Evolutionary conservation across 2,888 invertebrate species (phyloP).

Genomic region (Cecidostiba fungosa): DNA sequence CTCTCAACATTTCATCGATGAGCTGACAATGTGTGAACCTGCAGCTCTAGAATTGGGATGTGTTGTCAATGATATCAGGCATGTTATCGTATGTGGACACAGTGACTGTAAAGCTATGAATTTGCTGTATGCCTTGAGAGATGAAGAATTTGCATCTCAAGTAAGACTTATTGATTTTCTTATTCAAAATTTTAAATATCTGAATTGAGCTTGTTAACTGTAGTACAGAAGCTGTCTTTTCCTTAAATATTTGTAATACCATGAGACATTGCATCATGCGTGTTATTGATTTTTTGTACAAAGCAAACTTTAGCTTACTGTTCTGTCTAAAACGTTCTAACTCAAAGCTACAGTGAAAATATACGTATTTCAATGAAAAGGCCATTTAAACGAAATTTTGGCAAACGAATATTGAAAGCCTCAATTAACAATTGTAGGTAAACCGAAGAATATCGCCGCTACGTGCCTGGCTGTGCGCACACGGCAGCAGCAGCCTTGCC

Average conservation of each 20-base stretch:
- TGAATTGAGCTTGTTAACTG: neutral
- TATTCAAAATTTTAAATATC: neutral
- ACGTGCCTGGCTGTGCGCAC: conserved; percentile 94
- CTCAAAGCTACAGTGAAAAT: neutral
- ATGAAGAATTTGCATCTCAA: conserved; percentile 88
- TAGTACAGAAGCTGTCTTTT: neutral
- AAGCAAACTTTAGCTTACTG: neutral
- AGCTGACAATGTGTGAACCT: conserved; percentile 95
- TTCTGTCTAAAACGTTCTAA: neutral
- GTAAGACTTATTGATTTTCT: conserved; percentile 78
- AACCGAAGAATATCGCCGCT: conserved; percentile 93
- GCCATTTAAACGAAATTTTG: neutral
- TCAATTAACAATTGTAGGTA: conserved; percentile 79
- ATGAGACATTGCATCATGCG: neutral
- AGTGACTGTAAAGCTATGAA: conserved; percentile 99
- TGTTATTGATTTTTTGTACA: neutral
- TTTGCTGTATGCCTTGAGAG: conserved; percentile 90
- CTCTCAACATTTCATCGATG: conserved; percentile 92
- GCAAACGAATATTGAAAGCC: neutral
- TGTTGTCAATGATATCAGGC: conserved; percentile 93
- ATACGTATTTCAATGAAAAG: neutral
- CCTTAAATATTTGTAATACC: no score
- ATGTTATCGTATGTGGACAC: conserved; percentile 98
- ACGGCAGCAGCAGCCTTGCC: conserved; percentile 90
- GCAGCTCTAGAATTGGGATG: conserved; percentile 97